Evolutionary conservation across 2,888 invertebrate species (phyloP), one percentile per base, ranked within the genome.

Genomic region (Formica aserva): DNA sequence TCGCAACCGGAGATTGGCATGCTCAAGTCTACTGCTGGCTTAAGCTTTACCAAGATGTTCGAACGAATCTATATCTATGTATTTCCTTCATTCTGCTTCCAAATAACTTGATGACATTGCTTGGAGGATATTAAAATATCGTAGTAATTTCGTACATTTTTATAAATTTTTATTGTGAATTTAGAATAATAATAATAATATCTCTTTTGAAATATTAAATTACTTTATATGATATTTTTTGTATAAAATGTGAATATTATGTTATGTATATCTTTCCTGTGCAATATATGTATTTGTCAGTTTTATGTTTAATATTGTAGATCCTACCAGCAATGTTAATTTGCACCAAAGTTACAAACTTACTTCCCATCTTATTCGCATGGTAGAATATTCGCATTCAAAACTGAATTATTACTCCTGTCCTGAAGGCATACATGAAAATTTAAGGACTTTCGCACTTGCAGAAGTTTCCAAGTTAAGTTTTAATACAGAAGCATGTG

Each of bases 401-500:
- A 74, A 80, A 80, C 75, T 74, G 74, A 80, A 74, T 80, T 72
- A 80, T 80, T 80, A 80, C 74, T 60, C 75, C 45, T 57, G 32
- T 45, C 78, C 72, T 45, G 60, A 55, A 77, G 55, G 78, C 38
- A 60, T 72, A 78, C 74, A 60, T 45, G 57, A 60, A 80, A 80
- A 80, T 80, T 80, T 74, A 45, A 72, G 74, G 78, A 74, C 75
- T 80, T 80, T 80, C 74, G 45, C 74, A 18, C 60, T 57, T 41
- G 57, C 74, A 45, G 9, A 80, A 80, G 60, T 80, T 80, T 22
- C 26, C 45, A 80, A 60, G 57, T 80, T 72, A 45, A 60, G 22
- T 80, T 80, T 80, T 80, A 74, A 80, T 80, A 74, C 32, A 4
- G 18, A 18, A 74, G 32, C 22, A 45, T 22, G 74, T 45, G 57